These are phyloP conservation scores for Cydia pomonella DNA, from an alignment of 1,140 invertebrate species.

Conservation along the genomic window DNA sequence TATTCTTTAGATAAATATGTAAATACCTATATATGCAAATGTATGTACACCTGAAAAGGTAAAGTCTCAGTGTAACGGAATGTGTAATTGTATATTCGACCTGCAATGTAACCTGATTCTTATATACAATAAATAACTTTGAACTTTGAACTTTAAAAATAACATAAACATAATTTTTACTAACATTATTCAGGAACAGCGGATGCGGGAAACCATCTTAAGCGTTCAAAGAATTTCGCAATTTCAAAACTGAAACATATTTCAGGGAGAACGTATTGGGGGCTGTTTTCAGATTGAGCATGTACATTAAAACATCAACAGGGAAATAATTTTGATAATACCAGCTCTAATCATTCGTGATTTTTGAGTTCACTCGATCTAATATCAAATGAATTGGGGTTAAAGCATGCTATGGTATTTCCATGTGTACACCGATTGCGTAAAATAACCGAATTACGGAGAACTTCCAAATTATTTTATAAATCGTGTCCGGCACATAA, in stretches of 20 bases:
- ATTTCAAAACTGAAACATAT: not conserved
- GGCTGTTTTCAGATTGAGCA: not conserved
- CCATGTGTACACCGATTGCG: not conserved
- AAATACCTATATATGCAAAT: too few relatives aligned
- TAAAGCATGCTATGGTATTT: slow-evolving; percentile 9
- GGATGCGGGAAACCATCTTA: not conserved
- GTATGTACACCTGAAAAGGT: too few relatives aligned
- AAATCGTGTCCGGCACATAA: not conserved
- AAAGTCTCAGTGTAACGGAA: too few relatives aligned
- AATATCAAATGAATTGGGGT: not conserved
- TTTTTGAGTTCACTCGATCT: not conserved
- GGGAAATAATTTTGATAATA: not conserved
- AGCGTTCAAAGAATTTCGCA: not conserved
- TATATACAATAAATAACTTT: too few relatives aligned
- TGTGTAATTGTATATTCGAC: too few relatives aligned
- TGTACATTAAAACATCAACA: not conserved
- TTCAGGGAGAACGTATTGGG: not conserved
- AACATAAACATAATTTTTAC: not conserved
- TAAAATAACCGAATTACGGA: not conserved
- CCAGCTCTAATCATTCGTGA: not conserved
- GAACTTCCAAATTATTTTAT: not conserved
- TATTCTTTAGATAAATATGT: too few relatives aligned
- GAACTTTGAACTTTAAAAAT: too few relatives aligned
- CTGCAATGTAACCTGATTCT: too few relatives aligned
- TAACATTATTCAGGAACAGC: not conserved